Base-by-base conservation (phyloP, 2,797 vertebrate genomes). In the Ibycter americanus region DNA sequence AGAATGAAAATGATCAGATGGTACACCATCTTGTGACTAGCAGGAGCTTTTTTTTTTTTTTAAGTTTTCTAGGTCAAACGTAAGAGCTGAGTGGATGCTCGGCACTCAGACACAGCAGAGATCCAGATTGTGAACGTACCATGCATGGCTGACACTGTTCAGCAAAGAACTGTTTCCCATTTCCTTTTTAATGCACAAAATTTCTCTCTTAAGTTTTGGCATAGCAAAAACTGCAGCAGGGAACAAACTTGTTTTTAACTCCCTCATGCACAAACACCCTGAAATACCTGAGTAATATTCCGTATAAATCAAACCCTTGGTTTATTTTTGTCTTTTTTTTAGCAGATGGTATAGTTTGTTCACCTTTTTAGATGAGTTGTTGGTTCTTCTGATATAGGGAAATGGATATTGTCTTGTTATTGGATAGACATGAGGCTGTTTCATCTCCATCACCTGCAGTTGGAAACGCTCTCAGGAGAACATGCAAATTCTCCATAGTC, bases 51-150 rank as follows among this genome's bases (percentile, higher is more conserved):
- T 42, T 22, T 25, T 25, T 22, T 25, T 20, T 38, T 38, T 14
- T 13, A 11, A 11, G 20, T 54, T 67, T 67, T 77, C 58, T 13
- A 21, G 16, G 40, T 42, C 72, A 77, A 61, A 34, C 9, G 2
- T 11, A 17, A 32, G 52, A 83, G 59, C 31, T 12, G 46, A 21
- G 31, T 3, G 44, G 63, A 23, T 58, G 56, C 42, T 49, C 2
- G 3, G 51, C 16, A 25, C 27, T 25, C 27, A 8, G 23, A 22
- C 31, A 5, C 5, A 51, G 42, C 32, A 42, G 22, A 65, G 65
- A 46, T 14, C 46, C 32, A 22, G 32, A 8, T 8, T 40, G 40
- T 6, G 0, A 25, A 5, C 0, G 4, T 8, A 18, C 4, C 15
- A 0, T 8, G 25, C 9, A 4, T 1, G 18, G 47, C 79, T 55